These are phyloP conservation scores for Monodelphis domestica DNA, from an alignment of 2,797 vertebrate genomes.

Conservation along the genomic window DNA sequence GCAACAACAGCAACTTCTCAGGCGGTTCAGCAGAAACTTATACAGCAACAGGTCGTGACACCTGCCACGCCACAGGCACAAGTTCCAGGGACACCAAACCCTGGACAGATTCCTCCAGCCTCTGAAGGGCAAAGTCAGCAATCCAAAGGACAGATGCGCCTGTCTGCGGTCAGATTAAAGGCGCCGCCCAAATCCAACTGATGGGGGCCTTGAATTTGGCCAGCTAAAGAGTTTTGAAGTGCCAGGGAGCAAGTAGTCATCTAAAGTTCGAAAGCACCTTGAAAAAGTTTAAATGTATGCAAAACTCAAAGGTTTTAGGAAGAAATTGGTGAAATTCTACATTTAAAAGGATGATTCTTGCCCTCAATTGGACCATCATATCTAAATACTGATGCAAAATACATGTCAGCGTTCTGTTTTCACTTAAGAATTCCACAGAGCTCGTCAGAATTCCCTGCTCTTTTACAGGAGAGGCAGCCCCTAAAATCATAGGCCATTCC, in stretches of 20 bases:
- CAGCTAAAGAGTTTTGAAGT: background rate
- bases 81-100: constrained; percentile 89
- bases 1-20: constrained; percentile 88
- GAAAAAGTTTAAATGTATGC: background rate
- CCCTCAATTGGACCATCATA: background rate
- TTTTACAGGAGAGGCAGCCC: background rate
- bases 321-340: background rate
- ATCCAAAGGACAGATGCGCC: constrained; percentile 89
- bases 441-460: background rate
- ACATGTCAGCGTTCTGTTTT: background rate
- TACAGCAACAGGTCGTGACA: constrained; percentile 90
- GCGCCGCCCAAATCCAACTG: constrained; percentile 90
- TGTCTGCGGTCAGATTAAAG: constrained; percentile 89
- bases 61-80: constrained; percentile 91
- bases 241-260: background rate
- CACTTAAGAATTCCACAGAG: background rate
- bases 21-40: constrained; percentile 92
- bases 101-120: constrained; percentile 86
- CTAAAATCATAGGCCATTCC: background rate
- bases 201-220: constrained; percentile 46
- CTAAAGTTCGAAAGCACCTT: background rate
- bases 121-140: constrained; percentile 84
- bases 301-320: too few relatives aligned
- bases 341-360: background rate
- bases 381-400: background rate